Conservation (phyloP, 2,113 vertebrate species). For the Trachemys scripta region DNA sequence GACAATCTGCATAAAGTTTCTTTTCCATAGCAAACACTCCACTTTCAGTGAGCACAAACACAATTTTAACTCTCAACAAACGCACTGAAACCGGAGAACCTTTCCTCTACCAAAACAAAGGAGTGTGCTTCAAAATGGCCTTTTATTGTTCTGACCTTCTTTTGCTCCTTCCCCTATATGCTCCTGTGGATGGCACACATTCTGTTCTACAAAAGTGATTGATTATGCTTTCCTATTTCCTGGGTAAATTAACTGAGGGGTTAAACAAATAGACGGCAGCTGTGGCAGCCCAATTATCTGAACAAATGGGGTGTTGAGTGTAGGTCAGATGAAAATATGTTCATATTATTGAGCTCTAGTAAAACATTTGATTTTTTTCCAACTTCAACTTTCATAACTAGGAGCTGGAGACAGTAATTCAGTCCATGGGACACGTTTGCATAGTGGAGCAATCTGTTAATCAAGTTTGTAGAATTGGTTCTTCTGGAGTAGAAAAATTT, state of each 20-base stretch:
- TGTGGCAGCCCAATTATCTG: not conserved
- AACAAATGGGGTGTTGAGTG: not conserved
- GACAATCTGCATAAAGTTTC: not conserved
- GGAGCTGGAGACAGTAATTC: not conserved
- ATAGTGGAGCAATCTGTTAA: not conserved
- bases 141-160: not conserved
- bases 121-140: not conserved
- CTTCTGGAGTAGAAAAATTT: too few species aligned
- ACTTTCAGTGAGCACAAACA: not conserved
- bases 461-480: not conserved
- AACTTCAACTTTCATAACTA: not conserved
- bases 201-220: not conserved
- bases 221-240: not conserved
- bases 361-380: not conserved
- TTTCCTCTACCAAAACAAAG: not conserved
- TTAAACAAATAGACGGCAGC: not conserved
- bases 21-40: not conserved
- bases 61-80: not conserved
- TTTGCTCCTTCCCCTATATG: not conserved
- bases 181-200: not conserved
- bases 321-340: not conserved
- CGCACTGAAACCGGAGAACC: not conserved
- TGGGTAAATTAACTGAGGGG: not conserved
- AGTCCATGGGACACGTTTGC: not conserved
- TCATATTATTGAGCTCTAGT: not conserved